Conservation (phyloP, 2,888 invertebrate genomes). For the Xylota segnis region DNA sequence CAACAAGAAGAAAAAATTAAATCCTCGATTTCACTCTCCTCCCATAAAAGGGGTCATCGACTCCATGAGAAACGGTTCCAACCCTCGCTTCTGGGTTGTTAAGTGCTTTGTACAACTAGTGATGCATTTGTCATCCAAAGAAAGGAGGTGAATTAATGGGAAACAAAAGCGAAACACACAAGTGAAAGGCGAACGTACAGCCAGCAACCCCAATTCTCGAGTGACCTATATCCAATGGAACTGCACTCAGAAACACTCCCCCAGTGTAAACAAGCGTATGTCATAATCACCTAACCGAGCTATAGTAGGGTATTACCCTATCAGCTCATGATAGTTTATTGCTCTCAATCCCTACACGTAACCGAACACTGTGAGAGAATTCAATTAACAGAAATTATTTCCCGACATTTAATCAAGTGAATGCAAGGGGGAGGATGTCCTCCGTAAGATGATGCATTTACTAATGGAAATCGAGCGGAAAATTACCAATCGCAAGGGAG, state of each 20-base stretch:
- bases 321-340: conserved; percentile 32
- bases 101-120: conserved; percentile 27
- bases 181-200: conserved; percentile 42
- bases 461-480: conserved; percentile 9
- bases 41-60: conserved; percentile 13
- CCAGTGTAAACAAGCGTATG: conserved; percentile 1
- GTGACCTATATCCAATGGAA: conserved; percentile 50
- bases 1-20: neutral
- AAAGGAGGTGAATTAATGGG: conserved; percentile 34
- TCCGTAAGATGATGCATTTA: neutral
- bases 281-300: conserved; percentile 33
- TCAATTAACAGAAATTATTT: conserved; percentile 29
- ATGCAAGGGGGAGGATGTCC: neutral
- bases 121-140: conserved; percentile 35
- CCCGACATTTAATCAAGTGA: neutral
- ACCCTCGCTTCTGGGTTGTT: neutral
- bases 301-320: conserved; percentile 14
- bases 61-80: conserved; percentile 5
- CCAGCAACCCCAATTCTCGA: conserved; percentile 57
- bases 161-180: conserved; percentile 45
- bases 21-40: neutral
- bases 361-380: conserved; percentile 21
- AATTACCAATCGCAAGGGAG: neutral
- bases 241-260: conserved; percentile 24
- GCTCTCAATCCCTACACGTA: conserved; percentile 21